These are phyloP conservation scores for Bambusicola thoracicus DNA, from an alignment of 2,113 vertebrate genomes.

Conservation along the genomic window DNA sequence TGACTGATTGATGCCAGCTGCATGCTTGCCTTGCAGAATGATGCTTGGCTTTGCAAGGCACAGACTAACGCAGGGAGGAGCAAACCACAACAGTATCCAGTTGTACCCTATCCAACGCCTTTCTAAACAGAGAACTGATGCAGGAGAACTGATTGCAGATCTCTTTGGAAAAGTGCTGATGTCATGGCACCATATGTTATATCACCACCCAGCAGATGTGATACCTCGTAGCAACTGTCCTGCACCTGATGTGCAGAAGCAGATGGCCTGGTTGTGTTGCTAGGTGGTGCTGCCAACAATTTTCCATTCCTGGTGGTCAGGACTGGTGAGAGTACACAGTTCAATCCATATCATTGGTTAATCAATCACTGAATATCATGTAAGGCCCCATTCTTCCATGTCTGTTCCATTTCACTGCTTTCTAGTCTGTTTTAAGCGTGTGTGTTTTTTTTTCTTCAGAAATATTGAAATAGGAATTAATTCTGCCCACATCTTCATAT, in stretches of 20 bases:
- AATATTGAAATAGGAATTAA: not conserved
- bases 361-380: too few species aligned
- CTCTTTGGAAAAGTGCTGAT: not conserved
- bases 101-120: not conserved
- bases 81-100: not conserved
- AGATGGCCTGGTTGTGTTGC: slow-evolving; percentile 14
- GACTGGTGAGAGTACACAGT: not conserved
- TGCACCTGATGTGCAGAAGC: not conserved
- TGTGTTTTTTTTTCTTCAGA: not conserved
- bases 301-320: not conserved
- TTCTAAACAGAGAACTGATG: not conserved
- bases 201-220: not conserved
- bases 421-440: not conserved
- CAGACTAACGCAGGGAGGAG: not conserved
- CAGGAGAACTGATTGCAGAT: not conserved
- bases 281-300: not conserved
- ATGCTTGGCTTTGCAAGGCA: not conserved
- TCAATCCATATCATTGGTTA: not conserved
- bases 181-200: not conserved
- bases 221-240: not conserved
- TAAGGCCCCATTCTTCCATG: not conserved
- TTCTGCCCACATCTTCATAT: not conserved
- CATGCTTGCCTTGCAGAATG: not conserved
- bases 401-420: not conserved
- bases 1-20: not conserved